These are phyloP conservation scores for Saccopteryx bilineata DNA, from an alignment of 2,113 vertebrate genomes.

Conservation along the genomic window DNA sequence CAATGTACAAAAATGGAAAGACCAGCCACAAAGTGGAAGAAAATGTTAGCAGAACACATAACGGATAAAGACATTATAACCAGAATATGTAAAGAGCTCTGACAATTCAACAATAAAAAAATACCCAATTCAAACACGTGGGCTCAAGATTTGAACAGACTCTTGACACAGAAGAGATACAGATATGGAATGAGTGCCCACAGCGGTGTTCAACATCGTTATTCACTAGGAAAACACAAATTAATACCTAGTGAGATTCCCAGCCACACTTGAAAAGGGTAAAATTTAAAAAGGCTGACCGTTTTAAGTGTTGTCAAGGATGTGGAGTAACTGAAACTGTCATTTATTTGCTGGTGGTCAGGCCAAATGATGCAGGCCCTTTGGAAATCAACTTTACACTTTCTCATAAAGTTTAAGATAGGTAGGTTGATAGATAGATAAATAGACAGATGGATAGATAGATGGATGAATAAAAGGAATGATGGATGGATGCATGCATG, in stretches of 20 bases:
- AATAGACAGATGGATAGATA: no score
- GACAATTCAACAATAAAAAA: neutral
- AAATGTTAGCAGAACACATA: neutral
- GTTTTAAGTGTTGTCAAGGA: no score
- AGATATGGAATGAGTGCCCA: no score
- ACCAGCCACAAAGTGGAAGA: neutral
- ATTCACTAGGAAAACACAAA: neutral
- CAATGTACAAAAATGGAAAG: neutral
- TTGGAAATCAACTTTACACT: neutral
- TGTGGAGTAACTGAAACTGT: neutral
- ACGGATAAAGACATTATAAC: neutral
- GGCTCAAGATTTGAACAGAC: neutral
- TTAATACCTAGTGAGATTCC: neutral
- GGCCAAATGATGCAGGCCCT: no score
- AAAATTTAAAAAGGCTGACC: no score
- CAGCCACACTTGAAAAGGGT: no score
- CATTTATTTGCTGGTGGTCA: no score
- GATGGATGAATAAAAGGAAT: no score
- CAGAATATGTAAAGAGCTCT: neutral
- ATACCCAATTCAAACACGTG: neutral
- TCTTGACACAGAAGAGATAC: neutral
- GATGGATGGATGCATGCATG: no score
- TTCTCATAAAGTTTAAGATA: neutral
- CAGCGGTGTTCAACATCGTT: neutral
- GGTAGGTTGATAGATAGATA: no score